Percentiles rank a stretch among this genome's conserved stretches.
Evolutionary conservation across 2,113 vertebrate genomes (phyloP).

Genomic region (Hepsetus odoe): DNA sequence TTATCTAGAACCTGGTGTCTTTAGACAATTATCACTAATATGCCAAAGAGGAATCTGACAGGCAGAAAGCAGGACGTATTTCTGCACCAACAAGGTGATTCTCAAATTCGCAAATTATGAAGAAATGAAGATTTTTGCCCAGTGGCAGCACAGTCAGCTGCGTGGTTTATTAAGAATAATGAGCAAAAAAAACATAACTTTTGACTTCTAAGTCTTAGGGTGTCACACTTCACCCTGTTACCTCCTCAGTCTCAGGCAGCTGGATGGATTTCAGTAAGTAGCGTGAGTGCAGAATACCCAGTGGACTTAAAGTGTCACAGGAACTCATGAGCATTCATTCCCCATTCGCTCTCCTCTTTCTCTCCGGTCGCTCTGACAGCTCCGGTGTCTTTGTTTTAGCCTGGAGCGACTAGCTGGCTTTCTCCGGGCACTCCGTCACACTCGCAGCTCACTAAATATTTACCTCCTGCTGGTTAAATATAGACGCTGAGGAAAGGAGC

Average conservation of each 20-base stretch:
- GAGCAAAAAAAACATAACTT: too few relatives aligned
- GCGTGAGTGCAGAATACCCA: neutral
- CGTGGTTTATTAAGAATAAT: too few relatives aligned
- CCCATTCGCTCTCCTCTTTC: conserved; percentile 1
- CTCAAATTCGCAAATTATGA: too few relatives aligned
- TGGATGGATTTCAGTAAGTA: conserved; percentile 26
- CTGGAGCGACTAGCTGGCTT: conserved; percentile 4
- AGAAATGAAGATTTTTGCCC: too few relatives aligned
- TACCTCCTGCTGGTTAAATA: conserved; percentile 52
- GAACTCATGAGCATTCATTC: neutral
- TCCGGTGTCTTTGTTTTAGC: conserved; percentile 41
- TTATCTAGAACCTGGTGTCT: too few relatives aligned
- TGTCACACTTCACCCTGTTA: too few relatives aligned
- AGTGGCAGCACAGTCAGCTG: too few relatives aligned
- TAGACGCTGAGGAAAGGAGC: conserved; percentile 16
- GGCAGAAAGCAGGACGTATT: too few relatives aligned
- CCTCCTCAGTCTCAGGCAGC: conserved; percentile 1
- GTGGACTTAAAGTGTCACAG: neutral
- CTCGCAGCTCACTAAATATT: conserved; percentile 43
- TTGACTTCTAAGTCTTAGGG: too few relatives aligned
- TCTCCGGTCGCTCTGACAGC: conserved; percentile 45
- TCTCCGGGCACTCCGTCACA: neutral
- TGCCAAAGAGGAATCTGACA: too few relatives aligned
- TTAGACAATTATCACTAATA: too few relatives aligned
- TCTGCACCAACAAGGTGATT: too few relatives aligned